These are phyloP conservation scores for Strigamia crassipes DNA, from an alignment of 2,888 invertebrate genomes.

Conservation along the genomic window DNA sequence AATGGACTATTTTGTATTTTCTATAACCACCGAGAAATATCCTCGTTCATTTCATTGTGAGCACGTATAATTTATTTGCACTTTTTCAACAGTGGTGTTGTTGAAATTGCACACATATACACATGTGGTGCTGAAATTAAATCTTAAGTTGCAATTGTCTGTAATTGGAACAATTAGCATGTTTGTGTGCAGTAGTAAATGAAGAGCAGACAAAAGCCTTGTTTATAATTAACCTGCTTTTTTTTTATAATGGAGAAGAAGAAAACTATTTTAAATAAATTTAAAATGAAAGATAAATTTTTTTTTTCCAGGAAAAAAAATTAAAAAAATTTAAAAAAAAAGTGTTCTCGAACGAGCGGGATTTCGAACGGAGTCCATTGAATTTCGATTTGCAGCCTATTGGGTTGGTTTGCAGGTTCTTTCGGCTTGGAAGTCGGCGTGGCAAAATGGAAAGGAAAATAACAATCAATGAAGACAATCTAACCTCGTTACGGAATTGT, in stretches of 20 bases:
- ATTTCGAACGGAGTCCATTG: not conserved
- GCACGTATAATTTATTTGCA: too few species aligned
- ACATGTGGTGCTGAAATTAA: not conserved
- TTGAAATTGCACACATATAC: not conserved
- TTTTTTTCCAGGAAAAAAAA: too few species aligned
- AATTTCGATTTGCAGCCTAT: slow-evolving; percentile 16
- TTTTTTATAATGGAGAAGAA: not conserved
- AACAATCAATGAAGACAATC: slow-evolving; percentile 16
- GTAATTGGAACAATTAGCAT: not conserved
- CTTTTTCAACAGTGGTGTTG: not conserved
- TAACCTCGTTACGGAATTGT: slow-evolving; percentile 16
- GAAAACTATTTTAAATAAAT: not conserved
- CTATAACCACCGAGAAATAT: too few species aligned
- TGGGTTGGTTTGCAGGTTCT: not conserved
- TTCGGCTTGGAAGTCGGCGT: not conserved
- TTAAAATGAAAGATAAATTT: not conserved
- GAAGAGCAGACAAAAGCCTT: not conserved
- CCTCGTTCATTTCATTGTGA: too few species aligned
- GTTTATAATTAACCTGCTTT: not conserved
- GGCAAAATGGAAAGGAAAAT: not conserved
- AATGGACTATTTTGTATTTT: too few species aligned
- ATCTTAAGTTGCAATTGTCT: not conserved
- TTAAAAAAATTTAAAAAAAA: too few species aligned
- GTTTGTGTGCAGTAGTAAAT: not conserved
- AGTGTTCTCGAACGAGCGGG: not conserved